Evolutionary conservation across 2,888 invertebrate genomes (phyloP).

Genomic region (Melanargia galathea): DNA sequence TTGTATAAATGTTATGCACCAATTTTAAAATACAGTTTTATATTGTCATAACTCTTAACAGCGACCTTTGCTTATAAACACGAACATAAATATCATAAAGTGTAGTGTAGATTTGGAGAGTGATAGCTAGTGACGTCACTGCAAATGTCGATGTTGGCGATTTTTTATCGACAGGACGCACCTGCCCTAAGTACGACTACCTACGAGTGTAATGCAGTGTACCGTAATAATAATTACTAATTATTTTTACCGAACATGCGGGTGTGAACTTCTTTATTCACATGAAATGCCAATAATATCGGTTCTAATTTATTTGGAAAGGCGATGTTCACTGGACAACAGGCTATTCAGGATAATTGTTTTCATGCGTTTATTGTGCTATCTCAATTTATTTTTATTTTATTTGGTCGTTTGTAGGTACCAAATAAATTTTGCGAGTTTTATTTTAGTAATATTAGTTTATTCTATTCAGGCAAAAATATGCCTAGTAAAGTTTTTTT

Average conservation of each 20-base stretch:
- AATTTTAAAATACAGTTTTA: neutral
- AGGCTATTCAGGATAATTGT: neutral
- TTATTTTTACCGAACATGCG: neutral
- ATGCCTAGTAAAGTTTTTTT: too few relatives aligned
- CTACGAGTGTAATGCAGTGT: neutral
- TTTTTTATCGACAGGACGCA: slow-evolving; percentile 31
- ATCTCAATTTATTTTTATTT: too few relatives aligned
- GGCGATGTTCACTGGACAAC: neutral
- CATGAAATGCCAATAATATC: slow-evolving; percentile 6
- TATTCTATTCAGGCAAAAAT: too few relatives aligned
- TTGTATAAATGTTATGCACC: neutral
- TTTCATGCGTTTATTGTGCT: neutral
- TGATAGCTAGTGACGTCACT: slow-evolving; percentile 26
- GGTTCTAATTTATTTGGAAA: slow-evolving; percentile 13
- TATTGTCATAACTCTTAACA: too few relatives aligned
- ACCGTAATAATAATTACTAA: neutral
- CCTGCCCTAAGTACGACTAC: slow-evolving; percentile 31
- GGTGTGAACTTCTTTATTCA: neutral
- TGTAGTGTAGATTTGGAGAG: slow-evolving; percentile 27
- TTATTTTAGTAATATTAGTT: too few relatives aligned
- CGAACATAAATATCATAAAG: neutral
- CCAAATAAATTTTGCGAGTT: too few relatives aligned
- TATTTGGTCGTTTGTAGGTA: too few relatives aligned
- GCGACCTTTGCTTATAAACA: slow-evolving; percentile 13
- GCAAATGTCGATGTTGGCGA: slow-evolving; percentile 19